Evolutionary conservation across 2,113 vertebrate species (phyloP).

Genomic region (Melanerpes aurifrons): DNA sequence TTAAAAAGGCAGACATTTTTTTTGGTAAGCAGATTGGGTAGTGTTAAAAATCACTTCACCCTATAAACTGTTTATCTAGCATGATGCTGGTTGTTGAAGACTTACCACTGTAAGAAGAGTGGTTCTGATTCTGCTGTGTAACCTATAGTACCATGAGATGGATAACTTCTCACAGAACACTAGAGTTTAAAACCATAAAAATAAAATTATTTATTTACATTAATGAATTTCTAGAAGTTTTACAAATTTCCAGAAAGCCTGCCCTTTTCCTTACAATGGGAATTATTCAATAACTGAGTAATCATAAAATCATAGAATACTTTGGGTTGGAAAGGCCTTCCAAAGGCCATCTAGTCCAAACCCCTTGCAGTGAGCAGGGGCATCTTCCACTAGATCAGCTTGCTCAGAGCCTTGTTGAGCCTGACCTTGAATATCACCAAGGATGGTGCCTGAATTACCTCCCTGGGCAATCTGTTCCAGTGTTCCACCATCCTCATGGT

Average conservation of each 20-base stretch:
- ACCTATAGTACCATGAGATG: not conserved
- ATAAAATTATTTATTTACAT: not conserved
- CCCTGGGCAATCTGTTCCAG: too few species aligned
- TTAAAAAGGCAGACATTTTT: not conserved
- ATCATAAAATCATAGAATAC: too few species aligned
- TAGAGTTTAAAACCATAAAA: not conserved
- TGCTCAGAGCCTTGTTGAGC: too few species aligned
- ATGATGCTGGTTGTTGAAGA: not conserved
- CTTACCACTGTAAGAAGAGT: not conserved
- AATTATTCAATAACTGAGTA: not conserved
- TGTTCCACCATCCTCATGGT: too few species aligned
- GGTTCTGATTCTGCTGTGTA: not conserved
- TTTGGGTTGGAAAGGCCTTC: too few species aligned
- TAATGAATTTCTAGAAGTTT: not conserved
- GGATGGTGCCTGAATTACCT: too few species aligned
- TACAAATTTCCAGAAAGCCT: not conserved
- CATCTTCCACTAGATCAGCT: too few species aligned
- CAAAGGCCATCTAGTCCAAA: too few species aligned
- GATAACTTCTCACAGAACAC: not conserved
- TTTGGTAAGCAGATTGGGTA: not conserved
- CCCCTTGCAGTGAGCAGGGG: too few species aligned
- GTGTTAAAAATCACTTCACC: not conserved
- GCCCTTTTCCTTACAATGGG: not conserved
- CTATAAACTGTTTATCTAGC: not conserved
- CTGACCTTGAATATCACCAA: too few species aligned